Base-by-base conservation (phyloP, 2,888 invertebrate species). In the Metalampra italica region DNA sequence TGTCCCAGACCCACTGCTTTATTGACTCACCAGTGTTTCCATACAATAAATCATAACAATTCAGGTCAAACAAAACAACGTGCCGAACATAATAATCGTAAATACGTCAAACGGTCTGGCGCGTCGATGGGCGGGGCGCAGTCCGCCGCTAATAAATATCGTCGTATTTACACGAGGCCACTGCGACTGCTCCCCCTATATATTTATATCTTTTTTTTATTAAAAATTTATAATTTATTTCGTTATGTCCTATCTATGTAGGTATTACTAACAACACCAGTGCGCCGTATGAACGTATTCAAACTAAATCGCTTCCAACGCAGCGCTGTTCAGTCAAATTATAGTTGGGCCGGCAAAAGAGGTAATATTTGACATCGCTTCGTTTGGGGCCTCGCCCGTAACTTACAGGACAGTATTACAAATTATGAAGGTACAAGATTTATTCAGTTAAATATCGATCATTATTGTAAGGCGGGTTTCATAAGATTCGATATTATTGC, bases 21-120 rank as follows among this genome's bases (percentile, higher is more conserved):
- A 89, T 90, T 89, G 88, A 90, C 89, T 88, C 75, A 87, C 87
- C 90, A 88, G 87, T 83, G 86, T 87, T 83, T 82, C 80, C 80
- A 82, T 89, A 90, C 87, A 89, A 86, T 85, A 85, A 88, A 88
- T 88, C 85, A 89, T 88, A 89, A 87, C 88, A 88, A 85, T 83
- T 84, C 82, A 82, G 78, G 83, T 85, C 84, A 84, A 89, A 89
- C 86, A 87, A 88, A 88, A 87, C 85, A 87, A 88, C 82, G 83
- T 86, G 83, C 81, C 78, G 82, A 85, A 84, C 82, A 83, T 80
- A 84, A 84, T 82, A 71, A 68, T 68, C 66, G 83, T 81, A 85
- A 82, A 45, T 39, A 39, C 72, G 84, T 80, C 73, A 75, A 78
- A 76, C 79, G 71, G 78, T 75, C 85, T 83, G 87, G 86, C 79